Conservation (phyloP, 2,113 vertebrate species). For the Amia ocellicauda region DNA sequence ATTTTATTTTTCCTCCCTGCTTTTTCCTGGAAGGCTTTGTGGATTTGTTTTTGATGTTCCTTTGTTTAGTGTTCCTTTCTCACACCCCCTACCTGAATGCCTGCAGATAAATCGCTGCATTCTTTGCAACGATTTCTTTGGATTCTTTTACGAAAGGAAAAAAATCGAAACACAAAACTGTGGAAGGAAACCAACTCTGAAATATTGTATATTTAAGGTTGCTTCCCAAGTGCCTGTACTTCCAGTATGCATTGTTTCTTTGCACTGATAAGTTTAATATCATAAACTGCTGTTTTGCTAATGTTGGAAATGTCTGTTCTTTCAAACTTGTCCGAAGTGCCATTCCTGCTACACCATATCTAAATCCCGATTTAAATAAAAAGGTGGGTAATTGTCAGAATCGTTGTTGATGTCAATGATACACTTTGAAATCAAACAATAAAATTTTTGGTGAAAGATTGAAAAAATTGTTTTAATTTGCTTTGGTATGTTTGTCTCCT, state of each 20-base stretch:
- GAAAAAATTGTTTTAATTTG: too few relatives aligned
- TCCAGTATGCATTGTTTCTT: background rate
- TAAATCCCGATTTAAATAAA: too few relatives aligned
- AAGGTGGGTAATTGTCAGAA: background rate
- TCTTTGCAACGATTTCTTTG: slow-evolving; percentile 30
- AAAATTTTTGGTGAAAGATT: too few relatives aligned
- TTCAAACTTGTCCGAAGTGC: background rate
- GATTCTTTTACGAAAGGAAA: background rate
- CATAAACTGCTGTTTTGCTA: background rate
- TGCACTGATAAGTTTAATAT: background rate
- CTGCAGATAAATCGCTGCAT: slow-evolving; percentile 29
- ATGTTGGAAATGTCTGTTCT: background rate
- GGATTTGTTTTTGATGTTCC: slow-evolving; percentile 13
- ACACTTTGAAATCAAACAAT: too few relatives aligned
- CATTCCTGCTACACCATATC: background rate
- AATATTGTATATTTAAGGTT: background rate
- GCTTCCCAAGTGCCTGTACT: background rate
- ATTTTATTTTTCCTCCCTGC: slow-evolving; percentile 37
- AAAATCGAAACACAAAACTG: too few relatives aligned
- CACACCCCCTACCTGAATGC: slow-evolving; percentile 40
- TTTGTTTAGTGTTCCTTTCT: background rate
- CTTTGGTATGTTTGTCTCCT: too few relatives aligned
- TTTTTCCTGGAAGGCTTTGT: slow-evolving; percentile 34
- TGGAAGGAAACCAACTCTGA: background rate
- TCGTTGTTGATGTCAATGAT: too few relatives aligned